Conservation (phyloP, 2,888 invertebrate species). For the Meteorus colon region DNA sequence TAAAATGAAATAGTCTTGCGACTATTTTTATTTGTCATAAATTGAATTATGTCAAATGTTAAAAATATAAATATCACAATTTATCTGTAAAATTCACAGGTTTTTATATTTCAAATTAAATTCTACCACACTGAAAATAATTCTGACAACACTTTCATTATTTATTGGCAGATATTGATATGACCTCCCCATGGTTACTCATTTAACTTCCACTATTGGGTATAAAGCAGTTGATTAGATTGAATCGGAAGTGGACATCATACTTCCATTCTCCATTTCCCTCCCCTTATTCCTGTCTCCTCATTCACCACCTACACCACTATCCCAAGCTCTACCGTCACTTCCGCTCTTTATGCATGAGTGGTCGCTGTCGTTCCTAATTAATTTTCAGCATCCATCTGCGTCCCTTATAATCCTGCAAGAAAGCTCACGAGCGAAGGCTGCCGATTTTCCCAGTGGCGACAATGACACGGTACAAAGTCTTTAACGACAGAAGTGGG, state of each 20-base stretch:
- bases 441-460: slow-evolving; percentile 58
- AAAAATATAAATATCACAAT: no score
- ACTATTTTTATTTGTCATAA: no score
- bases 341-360: slow-evolving; percentile 29
- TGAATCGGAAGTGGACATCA: slow-evolving; percentile 22
- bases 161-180: slow-evolving; percentile 35
- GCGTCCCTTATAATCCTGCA: slow-evolving; percentile 51
- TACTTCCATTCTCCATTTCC: slow-evolving; percentile 10
- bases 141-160: slow-evolving; percentile 19
- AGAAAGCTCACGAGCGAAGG: slow-evolving; percentile 38
- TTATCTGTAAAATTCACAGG: no score
- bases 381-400: slow-evolving; percentile 56
- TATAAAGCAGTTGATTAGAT: slow-evolving; percentile 5
- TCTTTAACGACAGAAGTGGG: slow-evolving; percentile 41
- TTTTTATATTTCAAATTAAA: no score
- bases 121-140: neutral
- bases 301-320: neutral
- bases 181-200: slow-evolving; percentile 11
- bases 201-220: slow-evolving; percentile 1
- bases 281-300: neutral
- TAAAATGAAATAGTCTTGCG: no score
- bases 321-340: neutral
- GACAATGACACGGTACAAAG: slow-evolving; percentile 39
- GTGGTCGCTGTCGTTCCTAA: slow-evolving; percentile 55
- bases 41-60: no score